Base-by-base conservation (phyloP, 2,888 invertebrate genomes). In the Meloe dianella region DNA sequence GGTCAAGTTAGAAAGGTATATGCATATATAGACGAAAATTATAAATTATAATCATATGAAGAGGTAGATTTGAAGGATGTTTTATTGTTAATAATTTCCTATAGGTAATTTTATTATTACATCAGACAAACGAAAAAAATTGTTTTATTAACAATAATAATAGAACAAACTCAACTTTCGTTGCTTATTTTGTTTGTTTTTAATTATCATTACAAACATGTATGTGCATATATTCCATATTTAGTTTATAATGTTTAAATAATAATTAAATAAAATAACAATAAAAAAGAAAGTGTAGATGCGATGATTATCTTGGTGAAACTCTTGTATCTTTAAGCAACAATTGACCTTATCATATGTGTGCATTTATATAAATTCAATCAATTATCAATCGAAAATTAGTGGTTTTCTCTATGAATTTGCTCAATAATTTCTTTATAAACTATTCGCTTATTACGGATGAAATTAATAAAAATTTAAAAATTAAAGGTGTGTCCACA, bases 281-380 rank as follows among this genome's bases (percentile, higher is more conserved):
- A 38, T 38, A 38, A 38, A 38, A 38, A 38, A 38, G 38, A 38
- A 38, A 38, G 38, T 38, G 38, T 38, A 38, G n/a, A n/a, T n/a
- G n/a, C n/a, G n/a, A n/a, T 38, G 14, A 38, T 38, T 38, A 38
- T 14, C n/a, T n/a, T 38, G 38, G 38, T 38, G 38, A 38, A 38
- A 38, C 38, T 38, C 14, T 38, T 38, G n/a, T n/a, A 38, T 38
- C 38, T 38, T 38, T 38, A 38, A 38, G 38, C 38, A 38, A 38
- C 38, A 38, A 38, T 38, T 38, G n/a, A 38, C 38, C 38, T 38
- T 38, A 38, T n/a, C n/a, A 38, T 38, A 10, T 14, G 14, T 38
- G 32, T 32, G 12, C 10, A 12, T 14, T 38, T 38, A 38, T 38
- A 38, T 38, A 38, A 38, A 14, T 38, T 1, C 38, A 38, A 38